These are phyloP conservation scores for Stichodactyla helianthus DNA, from an alignment of 64 coral and sea anemone species.

Conservation along the genomic window DNA sequence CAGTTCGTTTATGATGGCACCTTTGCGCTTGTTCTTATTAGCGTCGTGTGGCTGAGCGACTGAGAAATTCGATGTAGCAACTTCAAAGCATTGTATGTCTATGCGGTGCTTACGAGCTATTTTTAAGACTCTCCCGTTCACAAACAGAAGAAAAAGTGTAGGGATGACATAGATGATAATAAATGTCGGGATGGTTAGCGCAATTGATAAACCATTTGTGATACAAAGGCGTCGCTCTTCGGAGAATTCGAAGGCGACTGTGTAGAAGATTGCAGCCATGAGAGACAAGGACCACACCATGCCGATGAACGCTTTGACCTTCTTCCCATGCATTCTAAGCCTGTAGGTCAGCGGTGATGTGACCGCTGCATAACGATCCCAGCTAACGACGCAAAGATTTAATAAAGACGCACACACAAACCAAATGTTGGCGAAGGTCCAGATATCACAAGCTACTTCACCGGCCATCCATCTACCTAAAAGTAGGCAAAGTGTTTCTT, in stretches of 20 bases:
- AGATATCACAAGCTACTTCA: conserved; percentile 25
- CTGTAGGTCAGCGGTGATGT: conserved; percentile 48
- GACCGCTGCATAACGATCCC: conserved; percentile 55
- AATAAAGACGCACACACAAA: conserved; percentile 35
- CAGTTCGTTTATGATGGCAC: conserved; percentile 35
- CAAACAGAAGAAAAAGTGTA: conserved; percentile 39
- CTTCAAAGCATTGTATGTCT: neutral
- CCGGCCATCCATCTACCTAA: conserved; percentile 53
- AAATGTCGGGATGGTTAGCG: neutral
- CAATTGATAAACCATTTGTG: neutral
- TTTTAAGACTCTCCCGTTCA: conserved; percentile 20
- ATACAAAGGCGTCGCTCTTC: neutral
- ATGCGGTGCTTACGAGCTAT: conserved; percentile 38
- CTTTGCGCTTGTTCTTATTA: neutral
- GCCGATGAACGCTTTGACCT: conserved; percentile 26
- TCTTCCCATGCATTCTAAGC: conserved; percentile 20
- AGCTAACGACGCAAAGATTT: conserved; percentile 60
- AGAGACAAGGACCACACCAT: conserved; percentile 16
- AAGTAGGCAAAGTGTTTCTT: neutral
- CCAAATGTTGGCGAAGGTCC: conserved; percentile 38
- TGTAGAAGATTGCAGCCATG: neutral
- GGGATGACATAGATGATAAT: conserved; percentile 21
- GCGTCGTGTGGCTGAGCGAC: neutral
- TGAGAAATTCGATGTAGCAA: neutral
- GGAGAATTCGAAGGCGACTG: neutral